phyloP scores from a whole-genome alignment of 2,888 invertebrate species.

The Macroteleia sp. region DNA sequence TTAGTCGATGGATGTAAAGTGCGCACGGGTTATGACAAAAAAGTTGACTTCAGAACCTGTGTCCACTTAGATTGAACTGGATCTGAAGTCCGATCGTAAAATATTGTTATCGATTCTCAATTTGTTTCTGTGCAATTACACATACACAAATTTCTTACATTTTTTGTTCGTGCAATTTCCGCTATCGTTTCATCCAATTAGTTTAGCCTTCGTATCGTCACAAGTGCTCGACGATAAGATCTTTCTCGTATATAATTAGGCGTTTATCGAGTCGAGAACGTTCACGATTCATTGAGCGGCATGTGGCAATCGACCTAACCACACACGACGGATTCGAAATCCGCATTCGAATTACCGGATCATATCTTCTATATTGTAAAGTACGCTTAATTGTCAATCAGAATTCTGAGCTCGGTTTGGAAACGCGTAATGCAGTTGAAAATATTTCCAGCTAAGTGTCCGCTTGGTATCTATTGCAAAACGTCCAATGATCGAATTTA shows the following conservation, averaged over 20 bases:
- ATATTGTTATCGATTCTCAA: conserved; percentile 30
- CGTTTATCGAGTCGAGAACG: conserved; percentile 74
- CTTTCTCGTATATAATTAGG: conserved; percentile 75
- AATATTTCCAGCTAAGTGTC: conserved; percentile 12
- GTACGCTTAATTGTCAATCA: conserved; percentile 55
- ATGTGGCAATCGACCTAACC: conserved; percentile 66
- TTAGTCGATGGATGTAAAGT: too few relatives aligned
- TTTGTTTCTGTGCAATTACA: conserved; percentile 32
- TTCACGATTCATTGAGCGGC: conserved; percentile 57
- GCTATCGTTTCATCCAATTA: conserved; percentile 75
- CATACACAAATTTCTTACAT: conserved; percentile 17
- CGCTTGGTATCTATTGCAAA: conserved; percentile 42
- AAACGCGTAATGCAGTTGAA: conserved; percentile 3
- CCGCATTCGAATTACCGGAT: conserved; percentile 52
- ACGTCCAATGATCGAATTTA: conserved; percentile 23
- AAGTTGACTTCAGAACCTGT: too few relatives aligned
- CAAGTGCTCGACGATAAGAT: conserved; percentile 71
- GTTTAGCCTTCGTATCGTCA: conserved; percentile 74
- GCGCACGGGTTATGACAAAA: too few relatives aligned
- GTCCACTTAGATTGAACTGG: background rate
- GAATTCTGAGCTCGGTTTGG: conserved; percentile 10
- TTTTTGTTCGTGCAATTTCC: conserved; percentile 27
- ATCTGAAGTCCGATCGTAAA: background rate
- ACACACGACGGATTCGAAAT: conserved; percentile 58
- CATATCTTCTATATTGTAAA: conserved; percentile 26